A percentile compares a stretch with the other conserved stretches of the same genome.
phyloP scores from a whole-genome alignment of 1,140 invertebrate genomes.

The Trachymyrmex cornetzi region DNA sequence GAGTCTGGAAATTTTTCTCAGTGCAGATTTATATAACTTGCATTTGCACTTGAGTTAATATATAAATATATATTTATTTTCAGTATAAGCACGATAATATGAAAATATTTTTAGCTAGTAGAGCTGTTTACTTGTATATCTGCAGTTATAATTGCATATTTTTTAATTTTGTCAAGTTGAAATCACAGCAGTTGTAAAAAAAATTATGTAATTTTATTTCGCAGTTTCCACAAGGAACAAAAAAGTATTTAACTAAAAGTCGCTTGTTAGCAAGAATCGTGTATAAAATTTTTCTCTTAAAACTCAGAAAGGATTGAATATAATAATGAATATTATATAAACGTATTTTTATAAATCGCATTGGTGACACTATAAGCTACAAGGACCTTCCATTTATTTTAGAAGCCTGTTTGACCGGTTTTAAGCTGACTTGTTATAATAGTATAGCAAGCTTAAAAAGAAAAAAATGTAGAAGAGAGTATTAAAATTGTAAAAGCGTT shows the following conservation, averaged over 20 bases:
- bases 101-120: conserved; percentile 23
- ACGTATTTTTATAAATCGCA: conserved; percentile 4
- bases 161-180: conserved; percentile 30
- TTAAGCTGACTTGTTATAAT: conserved; percentile 10
- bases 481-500: not conserved
- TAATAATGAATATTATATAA: conserved; percentile 12
- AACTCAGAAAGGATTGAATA: not conserved
- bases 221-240: not conserved
- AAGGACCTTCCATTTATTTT: not conserved
- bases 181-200: not conserved
- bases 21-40: not conserved
- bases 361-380: not conserved
- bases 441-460: not conserved
- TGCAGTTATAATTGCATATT: not conserved
- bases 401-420: not conserved
- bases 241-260: conserved; percentile 19
- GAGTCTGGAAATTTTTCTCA: too few relatives aligned
- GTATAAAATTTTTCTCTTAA: not conserved
- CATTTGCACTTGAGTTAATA: not conserved
- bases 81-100: not conserved
- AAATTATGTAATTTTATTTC: conserved; percentile 13
- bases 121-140: not conserved
- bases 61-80: not conserved
- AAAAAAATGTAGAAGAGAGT: not conserved
- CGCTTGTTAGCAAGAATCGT: not conserved